These are phyloP conservation scores for Zaprionus davidi DNA, from an alignment of 1,140 invertebrate species.

Conservation along the genomic window DNA sequence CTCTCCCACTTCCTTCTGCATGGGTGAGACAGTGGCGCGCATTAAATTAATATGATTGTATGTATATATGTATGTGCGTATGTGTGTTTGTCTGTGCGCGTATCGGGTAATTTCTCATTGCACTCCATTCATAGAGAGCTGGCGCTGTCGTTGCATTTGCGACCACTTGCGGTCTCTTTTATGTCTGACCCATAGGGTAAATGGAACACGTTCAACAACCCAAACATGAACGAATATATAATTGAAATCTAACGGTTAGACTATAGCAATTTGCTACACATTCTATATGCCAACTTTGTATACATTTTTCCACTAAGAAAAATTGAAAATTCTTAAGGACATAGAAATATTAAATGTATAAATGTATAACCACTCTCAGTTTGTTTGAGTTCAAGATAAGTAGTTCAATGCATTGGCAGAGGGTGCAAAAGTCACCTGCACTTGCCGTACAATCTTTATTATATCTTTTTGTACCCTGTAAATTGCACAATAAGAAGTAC, in stretches of 20 bases:
- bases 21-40: slow-evolving; percentile 46
- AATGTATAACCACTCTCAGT: no score
- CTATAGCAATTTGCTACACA: neutral
- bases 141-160: slow-evolving; percentile 1
- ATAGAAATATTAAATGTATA: neutral
- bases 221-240: neutral
- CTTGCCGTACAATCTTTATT: neutral
- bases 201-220: neutral
- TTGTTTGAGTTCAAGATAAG: neutral
- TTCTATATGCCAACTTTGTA: no score
- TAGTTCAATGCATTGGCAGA: slow-evolving; percentile 3
- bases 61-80: slow-evolving; percentile 8
- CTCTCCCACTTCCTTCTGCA: neutral
- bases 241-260: neutral
- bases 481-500: neutral
- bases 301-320: no score
- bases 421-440: slow-evolving; percentile 2
- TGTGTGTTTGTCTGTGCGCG: neutral
- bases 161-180: slow-evolving; percentile 12
- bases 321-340: no score
- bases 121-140: slow-evolving; percentile 27
- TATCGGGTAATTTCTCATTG: slow-evolving; percentile 36
- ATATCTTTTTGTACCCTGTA: neutral
- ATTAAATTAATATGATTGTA: slow-evolving; percentile 63
- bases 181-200: slow-evolving; percentile 18